Evolutionary conservation across 2,888 invertebrate species (phyloP).

Genomic region (Caenorhabditis uteleia): DNA sequence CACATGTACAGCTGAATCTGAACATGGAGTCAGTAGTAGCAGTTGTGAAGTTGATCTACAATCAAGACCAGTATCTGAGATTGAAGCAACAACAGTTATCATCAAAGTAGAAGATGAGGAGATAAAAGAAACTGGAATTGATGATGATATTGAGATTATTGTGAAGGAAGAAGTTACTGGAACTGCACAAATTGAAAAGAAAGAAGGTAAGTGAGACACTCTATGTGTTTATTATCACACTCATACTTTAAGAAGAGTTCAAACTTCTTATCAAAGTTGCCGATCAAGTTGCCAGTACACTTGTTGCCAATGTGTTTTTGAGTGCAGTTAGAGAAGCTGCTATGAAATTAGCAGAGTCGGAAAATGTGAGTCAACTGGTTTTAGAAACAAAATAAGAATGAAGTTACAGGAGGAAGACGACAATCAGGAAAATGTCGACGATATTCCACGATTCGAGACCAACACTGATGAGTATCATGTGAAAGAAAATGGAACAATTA

Average conservation of each 20-base stretch:
- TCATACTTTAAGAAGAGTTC: constrained; percentile 48
- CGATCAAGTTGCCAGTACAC: constrained; percentile 61
- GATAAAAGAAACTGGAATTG: constrained; percentile 36
- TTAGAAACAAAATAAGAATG: background rate
- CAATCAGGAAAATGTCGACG: constrained; percentile 18
- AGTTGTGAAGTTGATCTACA: constrained; percentile 43
- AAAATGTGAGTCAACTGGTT: constrained; percentile 23
- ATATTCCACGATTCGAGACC: constrained; percentile 47
- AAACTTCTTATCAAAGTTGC: constrained; percentile 68
- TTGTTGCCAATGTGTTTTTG: constrained; percentile 65
- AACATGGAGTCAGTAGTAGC: constrained; percentile 52
- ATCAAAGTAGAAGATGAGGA: background rate
- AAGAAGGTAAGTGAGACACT: constrained; percentile 34
- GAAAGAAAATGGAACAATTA: constrained; percentile 45
- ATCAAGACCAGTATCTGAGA: background rate
- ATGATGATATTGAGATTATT: constrained; percentile 36
- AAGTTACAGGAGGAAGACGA: constrained; percentile 42
- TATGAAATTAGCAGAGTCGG: constrained; percentile 40
- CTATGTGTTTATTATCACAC: background rate
- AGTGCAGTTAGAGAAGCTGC: constrained; percentile 65
- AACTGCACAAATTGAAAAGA: constrained; percentile 47
- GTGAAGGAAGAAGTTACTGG: constrained; percentile 33
- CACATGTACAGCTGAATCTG: constrained; percentile 55
- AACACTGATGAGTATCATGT: constrained; percentile 51
- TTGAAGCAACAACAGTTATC: background rate